Evolutionary conservation across 2,888 invertebrate genomes (phyloP), one percentile per base, ranked within the genome.

Genomic region (Xanthostigma xanthostigma): DNA sequence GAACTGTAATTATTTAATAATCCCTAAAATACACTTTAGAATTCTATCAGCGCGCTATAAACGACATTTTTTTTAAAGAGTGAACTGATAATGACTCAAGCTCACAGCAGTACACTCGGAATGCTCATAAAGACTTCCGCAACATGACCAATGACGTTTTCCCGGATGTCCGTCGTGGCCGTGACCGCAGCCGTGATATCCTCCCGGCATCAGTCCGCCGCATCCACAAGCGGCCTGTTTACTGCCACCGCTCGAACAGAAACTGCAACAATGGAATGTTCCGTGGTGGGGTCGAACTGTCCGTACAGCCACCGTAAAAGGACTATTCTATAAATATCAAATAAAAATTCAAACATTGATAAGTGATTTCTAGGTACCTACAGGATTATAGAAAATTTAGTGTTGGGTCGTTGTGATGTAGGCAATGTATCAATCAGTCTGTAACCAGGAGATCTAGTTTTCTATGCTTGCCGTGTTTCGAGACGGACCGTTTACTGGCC

Each of bases 91-190:
- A 53, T 60, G 62, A 42, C 48, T 48, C 14, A 64, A 60, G 60
- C 73, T 72, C 4, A 69, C 65, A 41, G 70, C 65, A 47, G 64
- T 64, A 64, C 81, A 81, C 56, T 77, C 74, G 0, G 79, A 78
- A 62, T 74, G 74, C 56, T 79, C 76, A 41, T 72, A 61, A 50
- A 77, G 70, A 65, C 69, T 72, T 51, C 81, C 86, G 64, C 87
- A 88, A 63, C 88, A 88, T 42, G 86, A 87, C 87, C 88, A 88
- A 68, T 88, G 87, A 9, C 81, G 72, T 51, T 77, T 67, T 50
- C 87, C 86, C 36, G 86, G 86, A 72, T 87, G 86, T 39, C 85
- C 86, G 44, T 73, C 69, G 65, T 87, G 86, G 2, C 86, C 86
- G 69, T 88, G 87, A 0, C 87, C 87, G 60, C 87, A 88, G 9